Evolutionary conservation across 2,113 vertebrate species (phyloP).

Genomic region (Puma concolor): DNA sequence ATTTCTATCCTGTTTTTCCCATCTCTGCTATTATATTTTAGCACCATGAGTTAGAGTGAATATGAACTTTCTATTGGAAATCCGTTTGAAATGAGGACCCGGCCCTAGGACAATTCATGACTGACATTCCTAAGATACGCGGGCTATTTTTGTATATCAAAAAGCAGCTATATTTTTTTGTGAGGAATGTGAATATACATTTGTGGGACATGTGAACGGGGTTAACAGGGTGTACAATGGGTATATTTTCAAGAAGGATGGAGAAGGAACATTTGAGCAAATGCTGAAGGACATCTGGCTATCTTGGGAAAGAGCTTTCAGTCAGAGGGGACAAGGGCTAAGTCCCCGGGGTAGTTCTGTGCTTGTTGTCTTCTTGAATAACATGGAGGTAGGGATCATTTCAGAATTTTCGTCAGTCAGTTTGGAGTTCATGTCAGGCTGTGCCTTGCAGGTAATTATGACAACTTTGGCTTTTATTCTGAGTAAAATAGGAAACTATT

Average conservation of each 20-base stretch:
- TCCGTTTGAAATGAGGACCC: neutral
- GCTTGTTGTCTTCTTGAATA: neutral
- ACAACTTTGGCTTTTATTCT: neutral
- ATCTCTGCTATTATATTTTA: neutral
- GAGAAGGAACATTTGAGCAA: neutral
- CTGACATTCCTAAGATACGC: neutral
- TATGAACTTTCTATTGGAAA: neutral
- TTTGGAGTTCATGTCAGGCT: neutral
- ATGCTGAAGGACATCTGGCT: neutral
- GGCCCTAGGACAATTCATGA: neutral
- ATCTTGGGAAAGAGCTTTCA: neutral
- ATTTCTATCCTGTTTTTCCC: neutral
- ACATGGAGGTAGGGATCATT: neutral
- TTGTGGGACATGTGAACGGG: neutral
- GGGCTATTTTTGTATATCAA: neutral
- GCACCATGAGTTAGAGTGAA: neutral
- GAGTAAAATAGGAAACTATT: neutral
- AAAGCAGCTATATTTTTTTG: neutral
- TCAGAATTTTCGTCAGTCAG: neutral
- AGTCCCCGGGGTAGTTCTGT: neutral
- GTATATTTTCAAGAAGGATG: too few relatives aligned
- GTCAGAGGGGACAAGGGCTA: neutral
- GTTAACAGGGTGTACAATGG: neutral
- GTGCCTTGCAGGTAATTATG: neutral
- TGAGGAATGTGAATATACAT: too few relatives aligned